Evolutionary conservation across 2,113 vertebrate genomes (phyloP).

Genomic region (Theristicus caerulescens): DNA sequence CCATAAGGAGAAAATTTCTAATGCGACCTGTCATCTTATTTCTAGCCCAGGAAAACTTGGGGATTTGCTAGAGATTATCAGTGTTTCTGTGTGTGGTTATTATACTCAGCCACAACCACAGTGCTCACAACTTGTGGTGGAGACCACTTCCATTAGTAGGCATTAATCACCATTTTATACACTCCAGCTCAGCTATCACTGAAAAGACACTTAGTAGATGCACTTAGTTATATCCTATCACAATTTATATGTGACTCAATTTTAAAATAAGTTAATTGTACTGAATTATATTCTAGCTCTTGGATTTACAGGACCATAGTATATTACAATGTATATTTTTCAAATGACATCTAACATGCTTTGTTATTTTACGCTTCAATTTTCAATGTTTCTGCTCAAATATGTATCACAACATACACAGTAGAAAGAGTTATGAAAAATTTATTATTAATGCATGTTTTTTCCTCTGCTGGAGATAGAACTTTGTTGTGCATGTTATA

Average conservation of each 20-base stretch:
- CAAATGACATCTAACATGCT: background rate
- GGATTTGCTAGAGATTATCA: constrained; percentile 42
- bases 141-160: constrained; percentile 42
- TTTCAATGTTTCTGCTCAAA: constrained; percentile 65
- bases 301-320: constrained; percentile 13
- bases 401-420: constrained; percentile 59
- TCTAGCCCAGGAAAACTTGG: constrained; percentile 21
- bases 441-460: constrained; percentile 69
- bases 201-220: background rate
- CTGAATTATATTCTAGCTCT: constrained; percentile 51
- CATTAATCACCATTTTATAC: constrained; percentile 55
- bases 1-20: constrained; percentile 34
- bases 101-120: background rate
- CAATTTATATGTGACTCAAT: constrained; percentile 35
- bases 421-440: constrained; percentile 61
- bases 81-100: background rate
- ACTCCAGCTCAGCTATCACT: background rate
- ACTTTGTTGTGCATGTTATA: constrained; percentile 74
- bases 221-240: constrained; percentile 43
- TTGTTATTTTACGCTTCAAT: constrained; percentile 49
- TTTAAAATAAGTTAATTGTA: constrained; percentile 63
- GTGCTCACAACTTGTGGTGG: constrained; percentile 48
- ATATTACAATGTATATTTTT: constrained; percentile 12
- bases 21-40: background rate
- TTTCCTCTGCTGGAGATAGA: constrained; percentile 65